These are phyloP conservation scores for Sisor rabdophorus DNA, from an alignment of 2,113 vertebrate genomes.

Conservation along the genomic window DNA sequence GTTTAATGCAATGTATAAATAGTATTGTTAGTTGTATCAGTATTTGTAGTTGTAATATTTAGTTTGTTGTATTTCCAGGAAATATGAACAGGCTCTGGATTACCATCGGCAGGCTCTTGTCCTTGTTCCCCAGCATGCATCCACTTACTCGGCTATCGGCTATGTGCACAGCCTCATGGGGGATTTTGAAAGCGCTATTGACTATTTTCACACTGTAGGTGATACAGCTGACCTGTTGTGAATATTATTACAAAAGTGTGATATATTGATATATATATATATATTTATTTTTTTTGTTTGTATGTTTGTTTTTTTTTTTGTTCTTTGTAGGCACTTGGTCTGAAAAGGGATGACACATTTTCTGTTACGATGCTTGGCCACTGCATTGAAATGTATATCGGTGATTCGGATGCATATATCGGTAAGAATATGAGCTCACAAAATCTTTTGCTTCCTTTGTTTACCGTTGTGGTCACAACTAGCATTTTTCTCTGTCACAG, in stretches of 20 bases:
- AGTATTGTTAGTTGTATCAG: too few species aligned
- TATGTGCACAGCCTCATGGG: slow-evolving; percentile 97
- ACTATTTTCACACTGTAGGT: slow-evolving; percentile 95
- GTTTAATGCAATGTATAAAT: neutral
- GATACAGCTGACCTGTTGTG: neutral
- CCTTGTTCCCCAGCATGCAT: slow-evolving; percentile 92
- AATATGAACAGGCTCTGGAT: slow-evolving; percentile 91
- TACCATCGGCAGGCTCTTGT: slow-evolving; percentile 96
- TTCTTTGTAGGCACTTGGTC: slow-evolving; percentile 91
- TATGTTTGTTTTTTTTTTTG: too few species aligned
- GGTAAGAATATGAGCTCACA: slow-evolving; percentile 64
- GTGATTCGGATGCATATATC: slow-evolving; percentile 96
- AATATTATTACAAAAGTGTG: neutral
- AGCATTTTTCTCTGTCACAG: slow-evolving; percentile 61
- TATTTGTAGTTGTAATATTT: too few species aligned
- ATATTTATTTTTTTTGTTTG: too few species aligned
- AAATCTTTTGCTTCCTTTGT: neutral
- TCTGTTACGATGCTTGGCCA: slow-evolving; percentile 98
- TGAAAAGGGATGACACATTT: slow-evolving; percentile 95
- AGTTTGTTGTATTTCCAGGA: slow-evolving; percentile 51
- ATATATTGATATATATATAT: too few species aligned
- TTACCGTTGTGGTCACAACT: neutral
- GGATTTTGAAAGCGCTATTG: slow-evolving; percentile 94
- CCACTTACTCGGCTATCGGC: slow-evolving; percentile 93
- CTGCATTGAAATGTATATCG: slow-evolving; percentile 99